These are phyloP conservation scores for Ophraella communa DNA, from an alignment of 2,888 invertebrate genomes.

Conservation along the genomic window DNA sequence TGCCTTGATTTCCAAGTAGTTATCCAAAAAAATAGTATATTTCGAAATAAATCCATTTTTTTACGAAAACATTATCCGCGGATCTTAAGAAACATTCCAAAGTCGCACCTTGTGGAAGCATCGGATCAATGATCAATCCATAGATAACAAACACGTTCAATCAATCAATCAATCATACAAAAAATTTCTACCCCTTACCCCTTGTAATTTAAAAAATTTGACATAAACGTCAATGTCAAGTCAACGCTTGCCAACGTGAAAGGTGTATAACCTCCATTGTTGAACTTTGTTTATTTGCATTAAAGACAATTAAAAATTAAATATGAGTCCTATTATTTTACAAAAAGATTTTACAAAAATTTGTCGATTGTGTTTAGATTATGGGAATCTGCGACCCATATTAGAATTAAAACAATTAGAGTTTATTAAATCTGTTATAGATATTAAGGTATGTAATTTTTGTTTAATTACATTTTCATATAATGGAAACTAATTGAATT, in stretches of 20 bases:
- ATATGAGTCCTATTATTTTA: slow-evolving; percentile 30
- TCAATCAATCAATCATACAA: too few relatives aligned
- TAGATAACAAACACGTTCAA: too few relatives aligned
- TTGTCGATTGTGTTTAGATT: slow-evolving; percentile 35
- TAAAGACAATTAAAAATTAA: slow-evolving; percentile 10
- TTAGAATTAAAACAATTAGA: slow-evolving; percentile 21
- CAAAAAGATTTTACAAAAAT: slow-evolving; percentile 37
- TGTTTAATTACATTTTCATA: not conserved
- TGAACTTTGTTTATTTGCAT: slow-evolving; percentile 27
- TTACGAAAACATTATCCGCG: too few relatives aligned
- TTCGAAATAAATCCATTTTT: too few relatives aligned
- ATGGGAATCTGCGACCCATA: slow-evolving; percentile 29
- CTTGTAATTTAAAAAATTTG: too few relatives aligned
- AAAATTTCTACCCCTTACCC: too few relatives aligned
- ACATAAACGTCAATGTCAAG: slow-evolving; percentile 4
- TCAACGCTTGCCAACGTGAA: slow-evolving; percentile 27
- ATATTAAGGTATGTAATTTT: slow-evolving; percentile 31
- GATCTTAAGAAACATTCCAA: too few relatives aligned
- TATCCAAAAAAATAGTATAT: too few relatives aligned
- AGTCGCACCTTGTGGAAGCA: too few relatives aligned
- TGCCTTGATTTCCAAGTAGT: too few relatives aligned
- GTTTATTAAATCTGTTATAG: slow-evolving; percentile 21
- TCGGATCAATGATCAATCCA: too few relatives aligned
- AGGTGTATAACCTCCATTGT: slow-evolving; percentile 30
- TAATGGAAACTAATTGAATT: not conserved